Conservation (phyloP, 1,140 invertebrate genomes). For the Drosophila parvula region DNA sequence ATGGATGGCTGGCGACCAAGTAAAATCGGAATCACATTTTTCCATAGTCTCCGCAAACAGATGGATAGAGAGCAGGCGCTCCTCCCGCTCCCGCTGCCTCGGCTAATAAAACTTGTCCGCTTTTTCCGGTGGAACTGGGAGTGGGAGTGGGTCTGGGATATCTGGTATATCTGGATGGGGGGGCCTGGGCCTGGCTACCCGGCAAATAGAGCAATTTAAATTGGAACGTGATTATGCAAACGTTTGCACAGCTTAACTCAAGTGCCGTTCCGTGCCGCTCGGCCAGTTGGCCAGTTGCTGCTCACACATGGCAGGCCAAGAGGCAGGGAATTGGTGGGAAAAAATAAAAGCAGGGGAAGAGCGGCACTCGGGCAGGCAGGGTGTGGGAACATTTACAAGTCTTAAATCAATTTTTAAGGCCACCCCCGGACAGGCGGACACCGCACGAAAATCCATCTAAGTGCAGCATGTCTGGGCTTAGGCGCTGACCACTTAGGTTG, state of each 20-base stretch:
- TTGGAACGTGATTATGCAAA: constrained; percentile 82
- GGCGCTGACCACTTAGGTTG: constrained; percentile 30
- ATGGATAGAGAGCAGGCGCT: constrained; percentile 5
- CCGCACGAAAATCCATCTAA: constrained; percentile 50
- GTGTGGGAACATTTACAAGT: constrained; percentile 49
- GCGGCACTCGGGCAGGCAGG: no score
- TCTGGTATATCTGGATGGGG: neutral
- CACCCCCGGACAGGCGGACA: constrained; percentile 5
- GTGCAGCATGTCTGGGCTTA: constrained; percentile 42
- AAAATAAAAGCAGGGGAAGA: neutral
- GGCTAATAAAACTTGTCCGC: constrained; percentile 76
- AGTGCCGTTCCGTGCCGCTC: constrained; percentile 75
- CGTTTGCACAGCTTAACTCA: constrained; percentile 82
- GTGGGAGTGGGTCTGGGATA: neutral
- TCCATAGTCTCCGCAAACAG: constrained; percentile 61
- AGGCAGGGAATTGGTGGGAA: neutral
- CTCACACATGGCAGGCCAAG: constrained; percentile 28
- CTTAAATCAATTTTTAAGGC: constrained; percentile 75
- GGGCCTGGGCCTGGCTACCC: constrained; percentile 9
- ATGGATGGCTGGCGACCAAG: constrained; percentile 18
- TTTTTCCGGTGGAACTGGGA: constrained; percentile 39
- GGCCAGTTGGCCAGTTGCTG: constrained; percentile 64
- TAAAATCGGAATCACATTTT: constrained; percentile 60
- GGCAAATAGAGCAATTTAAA: constrained; percentile 81
- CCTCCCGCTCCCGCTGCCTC: constrained; percentile 3